Percentiles rank a stretch among this genome's conserved stretches.
Conservation (phyloP, 2,797 vertebrate species). For the Cossypha heuglini region DNA sequence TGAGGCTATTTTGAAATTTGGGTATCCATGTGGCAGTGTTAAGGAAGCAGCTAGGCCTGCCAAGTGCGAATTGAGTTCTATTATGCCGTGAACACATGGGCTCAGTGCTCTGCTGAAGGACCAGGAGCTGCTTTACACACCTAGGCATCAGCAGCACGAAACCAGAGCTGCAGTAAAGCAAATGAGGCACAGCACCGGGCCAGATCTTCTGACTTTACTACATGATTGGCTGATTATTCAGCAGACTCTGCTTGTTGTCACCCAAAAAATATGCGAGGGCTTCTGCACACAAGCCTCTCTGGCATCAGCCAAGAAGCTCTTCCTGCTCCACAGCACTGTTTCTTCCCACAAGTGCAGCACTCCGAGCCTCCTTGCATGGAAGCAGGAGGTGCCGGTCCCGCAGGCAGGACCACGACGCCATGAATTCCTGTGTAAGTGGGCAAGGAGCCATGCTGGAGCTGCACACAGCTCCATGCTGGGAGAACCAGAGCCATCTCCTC, state of each 20-base stretch:
- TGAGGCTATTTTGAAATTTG: neutral
- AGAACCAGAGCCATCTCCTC: neutral
- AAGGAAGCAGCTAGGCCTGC: neutral
- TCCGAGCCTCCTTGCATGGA: rapidly evolving
- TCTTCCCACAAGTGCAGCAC: neutral
- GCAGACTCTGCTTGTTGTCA: neutral
- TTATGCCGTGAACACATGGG: neutral
- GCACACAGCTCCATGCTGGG: rapidly evolving
- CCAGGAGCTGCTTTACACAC: slow-evolving; percentile 2
- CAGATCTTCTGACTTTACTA: neutral
- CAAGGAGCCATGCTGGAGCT: rapidly evolving
- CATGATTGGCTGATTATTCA: neutral
- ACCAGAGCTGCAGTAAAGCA: slow-evolving; percentile 18
- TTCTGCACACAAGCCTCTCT: neutral
- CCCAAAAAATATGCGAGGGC: neutral
- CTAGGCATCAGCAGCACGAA: slow-evolving; percentile 13
- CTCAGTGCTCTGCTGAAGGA: slow-evolving; percentile 9
- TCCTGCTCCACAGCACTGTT: neutral
- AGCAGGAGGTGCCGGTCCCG: neutral
- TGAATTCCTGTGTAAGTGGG: rapidly evolving
- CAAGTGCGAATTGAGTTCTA: neutral
- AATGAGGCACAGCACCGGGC: neutral
- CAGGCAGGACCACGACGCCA: rapidly evolving
- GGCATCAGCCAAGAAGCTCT: neutral
- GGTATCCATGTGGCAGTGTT: neutral